These are phyloP conservation scores for Myotis myotis DNA, from an alignment of 2,797 vertebrate species.

Conservation along the genomic window DNA sequence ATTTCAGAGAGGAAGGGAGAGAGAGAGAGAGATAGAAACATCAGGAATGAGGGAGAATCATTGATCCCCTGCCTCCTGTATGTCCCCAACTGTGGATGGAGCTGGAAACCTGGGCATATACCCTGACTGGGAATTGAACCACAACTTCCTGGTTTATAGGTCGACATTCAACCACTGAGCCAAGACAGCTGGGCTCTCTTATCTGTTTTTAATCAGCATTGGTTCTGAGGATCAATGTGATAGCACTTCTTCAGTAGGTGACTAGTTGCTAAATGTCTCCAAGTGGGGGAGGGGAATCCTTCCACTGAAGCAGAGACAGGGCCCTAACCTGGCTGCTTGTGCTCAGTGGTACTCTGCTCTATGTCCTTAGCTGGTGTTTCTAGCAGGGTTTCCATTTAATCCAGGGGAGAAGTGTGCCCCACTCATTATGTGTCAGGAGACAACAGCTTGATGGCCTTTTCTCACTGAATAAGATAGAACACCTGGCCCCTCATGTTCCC, in stretches of 20 bases:
- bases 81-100: no score
- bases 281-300: background rate
- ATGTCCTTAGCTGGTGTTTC: background rate
- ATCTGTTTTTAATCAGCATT: background rate
- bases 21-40: no score
- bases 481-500: fast-evolving
- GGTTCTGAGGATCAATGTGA: background rate
- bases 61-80: no score
- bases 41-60: no score
- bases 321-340: background rate
- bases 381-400: background rate
- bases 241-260: background rate
- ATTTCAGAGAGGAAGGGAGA: no score
- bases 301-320: background rate
- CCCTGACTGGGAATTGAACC: no score
- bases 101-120: no score
- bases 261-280: background rate
- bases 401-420: background rate
- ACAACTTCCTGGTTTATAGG: no score
- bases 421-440: background rate
- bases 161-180: no score
- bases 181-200: no score
- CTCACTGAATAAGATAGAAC: background rate
- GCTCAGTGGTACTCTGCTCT: background rate
- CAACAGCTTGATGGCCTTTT: background rate